Base-by-base conservation (phyloP, 2,888 invertebrate genomes). In the Noctua janthe region DNA sequence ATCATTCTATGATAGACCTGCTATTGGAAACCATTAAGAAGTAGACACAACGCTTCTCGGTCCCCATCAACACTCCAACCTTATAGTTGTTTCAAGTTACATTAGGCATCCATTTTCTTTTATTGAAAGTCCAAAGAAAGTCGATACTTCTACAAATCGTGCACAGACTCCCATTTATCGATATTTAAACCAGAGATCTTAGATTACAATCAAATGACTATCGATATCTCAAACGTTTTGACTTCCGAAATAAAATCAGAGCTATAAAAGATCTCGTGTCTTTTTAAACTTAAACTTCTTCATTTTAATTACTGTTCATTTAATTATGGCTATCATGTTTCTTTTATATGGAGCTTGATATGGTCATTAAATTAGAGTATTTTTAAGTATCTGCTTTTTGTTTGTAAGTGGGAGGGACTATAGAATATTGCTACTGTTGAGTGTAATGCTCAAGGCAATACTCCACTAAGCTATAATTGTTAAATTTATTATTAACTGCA, bases 191-290 rank as follows among this genome's bases (percentile, higher is more conserved):
- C n/a, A 69, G 20, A 70, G 73, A 87, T 81, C 76, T 85, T 76
- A 76, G 85, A 87, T 86, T 85, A 87, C 71, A 72, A 86, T 81
- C 87, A 59, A 51, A 71, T 13, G 71, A 86, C 81, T 51, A 47
- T 69, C 62, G 83, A 86, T 80, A 82, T 81, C 79, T 81, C 74
- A 83, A 84, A 85, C 85, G 74, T 54, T 82, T 80, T 74, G 81
- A 89, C 89, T 89, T 80, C 88, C 81, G 85, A 85, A 78, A 81
- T 89, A 80, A 87, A 87, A 72, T 79, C 70, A 56, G 29, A 74
- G 73, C 66, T 20, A 87, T 85, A 83, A 89, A 88, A 84, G 43
- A 72, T 76, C 51, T 82, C 13, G 67, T 77, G 80, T 70, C 15
- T 47, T 69, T 69, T 56, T 54, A 56, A 70, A 74, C 71, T 70